These are phyloP conservation scores for Orchesella cincta DNA, from an alignment of 1,140 invertebrate species.

Conservation along the genomic window DNA sequence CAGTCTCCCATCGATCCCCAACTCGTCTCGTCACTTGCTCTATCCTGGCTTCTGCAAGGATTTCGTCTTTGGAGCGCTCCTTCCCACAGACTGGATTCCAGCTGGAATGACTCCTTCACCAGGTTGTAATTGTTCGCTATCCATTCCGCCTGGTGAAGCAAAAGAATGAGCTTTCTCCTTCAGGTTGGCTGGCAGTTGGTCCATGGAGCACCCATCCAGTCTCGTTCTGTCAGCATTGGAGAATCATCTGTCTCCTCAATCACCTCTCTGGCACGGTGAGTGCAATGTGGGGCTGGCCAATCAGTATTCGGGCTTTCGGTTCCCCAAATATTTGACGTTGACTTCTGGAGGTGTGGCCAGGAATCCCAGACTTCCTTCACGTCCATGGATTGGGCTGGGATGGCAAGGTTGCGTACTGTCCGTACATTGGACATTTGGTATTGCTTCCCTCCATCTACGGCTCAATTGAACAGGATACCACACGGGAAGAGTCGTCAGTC, in stretches of 20 bases:
- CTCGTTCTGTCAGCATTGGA: neutral
- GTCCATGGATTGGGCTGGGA: neutral
- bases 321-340: neutral
- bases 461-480: neutral
- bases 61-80: slow-evolving; percentile 6
- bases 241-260: neutral
- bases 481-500: neutral
- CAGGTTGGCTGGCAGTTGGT: neutral
- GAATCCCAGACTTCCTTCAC: neutral
- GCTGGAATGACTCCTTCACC: slow-evolving; percentile 1
- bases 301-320: neutral
- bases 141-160: neutral
- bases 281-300: neutral
- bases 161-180: neutral
- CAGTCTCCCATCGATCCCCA: slow-evolving; percentile 20
- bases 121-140: neutral
- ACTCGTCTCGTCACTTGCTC: neutral
- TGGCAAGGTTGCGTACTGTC: neutral
- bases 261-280: neutral
- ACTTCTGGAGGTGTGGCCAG: neutral
- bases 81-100: neutral
- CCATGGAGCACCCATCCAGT: slow-evolving; percentile 1
- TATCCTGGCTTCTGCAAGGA: neutral
- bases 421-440: neutral
- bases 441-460: neutral